Base-by-base conservation (phyloP, 1,140 invertebrate species). In the Bombus soroeensis region DNA sequence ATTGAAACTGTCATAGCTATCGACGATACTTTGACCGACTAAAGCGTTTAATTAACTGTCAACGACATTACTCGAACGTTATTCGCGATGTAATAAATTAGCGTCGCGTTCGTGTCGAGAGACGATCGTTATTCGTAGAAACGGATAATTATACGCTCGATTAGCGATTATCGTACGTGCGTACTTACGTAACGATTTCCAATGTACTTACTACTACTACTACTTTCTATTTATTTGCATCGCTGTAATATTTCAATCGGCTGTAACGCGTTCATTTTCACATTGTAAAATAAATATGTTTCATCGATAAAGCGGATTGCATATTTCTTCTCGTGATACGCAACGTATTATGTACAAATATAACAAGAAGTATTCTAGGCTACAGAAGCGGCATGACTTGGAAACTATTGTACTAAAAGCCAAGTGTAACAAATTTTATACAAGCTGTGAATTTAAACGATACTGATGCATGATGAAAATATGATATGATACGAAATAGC, bases 341-440 rank as follows among this genome's bases (percentile, higher is more conserved):
- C 22, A n/a, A 39, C 32, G 34, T 22, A 22, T 10, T 28, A 8
- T 8, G 22, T 59, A 32, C 34, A 13, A 12, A n/a, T 62, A 39
- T n/a, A 3, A 25, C 25, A 59, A n/a, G 25, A 28, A n/a, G 34
- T 66, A 39, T 72, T 81, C 53, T 41, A n/a, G 47, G 72, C 59
- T 32, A 83, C 72, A 83, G 81, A 83, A 83, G 81, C 81, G 72
- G 81, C 81, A 66, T 83, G 72, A 75, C 59, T 66, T n/a, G 3
- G 34, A 22, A n/a, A 73, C 22, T 39, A 47, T 47, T 0, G 43
- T 47, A 47, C 41, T 28, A 5, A 1, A 68, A 76, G 73, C 59
- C 43, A 18, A 18, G 47, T 6, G 47, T 22, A 6, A 22, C 18
- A 2, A 53, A 53, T 18, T 15, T 37, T 22, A 13, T 12, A 53